Conservation (phyloP, 2,113 vertebrate genomes). For the Nipponia nippon region DNA sequence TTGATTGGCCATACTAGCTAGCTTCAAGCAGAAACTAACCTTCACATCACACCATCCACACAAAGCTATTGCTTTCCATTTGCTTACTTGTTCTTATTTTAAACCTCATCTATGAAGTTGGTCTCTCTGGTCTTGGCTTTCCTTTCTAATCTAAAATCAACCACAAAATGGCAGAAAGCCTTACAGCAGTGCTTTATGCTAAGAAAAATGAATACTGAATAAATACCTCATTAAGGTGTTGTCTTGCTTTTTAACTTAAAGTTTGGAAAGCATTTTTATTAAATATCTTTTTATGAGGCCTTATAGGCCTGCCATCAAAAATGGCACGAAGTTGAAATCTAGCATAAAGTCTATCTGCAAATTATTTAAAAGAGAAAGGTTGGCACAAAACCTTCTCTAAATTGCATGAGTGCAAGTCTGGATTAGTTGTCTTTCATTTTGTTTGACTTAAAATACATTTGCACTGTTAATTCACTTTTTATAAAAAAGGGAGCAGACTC, state of each 20-base stretch:
- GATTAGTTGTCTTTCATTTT: constrained; percentile 36
- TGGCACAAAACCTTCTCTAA: background rate
- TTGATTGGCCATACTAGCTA: background rate
- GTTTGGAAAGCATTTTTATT: constrained; percentile 16
- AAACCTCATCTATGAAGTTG: background rate
- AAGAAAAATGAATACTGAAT: background rate
- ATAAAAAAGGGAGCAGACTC: background rate
- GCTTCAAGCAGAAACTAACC: background rate
- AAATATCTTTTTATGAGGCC: background rate
- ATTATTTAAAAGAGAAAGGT: constrained; percentile 18
- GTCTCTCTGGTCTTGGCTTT: background rate
- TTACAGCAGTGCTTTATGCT: background rate
- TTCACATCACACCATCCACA: background rate
- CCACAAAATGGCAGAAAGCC: background rate
- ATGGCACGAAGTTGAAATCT: background rate
- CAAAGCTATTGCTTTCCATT: background rate
- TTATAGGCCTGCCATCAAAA: background rate
- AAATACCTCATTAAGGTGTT: constrained; percentile 12
- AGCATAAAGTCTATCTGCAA: background rate
- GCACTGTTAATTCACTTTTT: background rate
- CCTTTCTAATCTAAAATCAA: background rate
- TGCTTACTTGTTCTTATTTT: background rate
- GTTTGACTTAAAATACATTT: constrained; percentile 15
- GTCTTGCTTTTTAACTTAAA: background rate
- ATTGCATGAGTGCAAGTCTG: constrained; percentile 33